Evolutionary conservation across 2,888 invertebrate genomes (phyloP).

Genomic region (Apocheima hispidaria): DNA sequence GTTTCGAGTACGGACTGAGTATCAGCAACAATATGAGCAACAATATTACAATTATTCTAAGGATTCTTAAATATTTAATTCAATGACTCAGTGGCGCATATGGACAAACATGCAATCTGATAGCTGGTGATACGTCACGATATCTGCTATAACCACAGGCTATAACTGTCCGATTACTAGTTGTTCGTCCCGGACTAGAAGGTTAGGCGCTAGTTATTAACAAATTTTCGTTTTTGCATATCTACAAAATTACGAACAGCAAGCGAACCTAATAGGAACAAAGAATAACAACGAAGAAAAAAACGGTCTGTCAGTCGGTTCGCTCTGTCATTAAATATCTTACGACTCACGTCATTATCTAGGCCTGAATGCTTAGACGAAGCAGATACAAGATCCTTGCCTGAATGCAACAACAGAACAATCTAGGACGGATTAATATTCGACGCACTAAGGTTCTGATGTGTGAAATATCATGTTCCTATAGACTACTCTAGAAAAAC

Average conservation of each 20-base stretch:
- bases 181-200: no score
- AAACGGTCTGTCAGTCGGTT: no score
- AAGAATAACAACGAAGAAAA: no score
- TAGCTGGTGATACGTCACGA: neutral
- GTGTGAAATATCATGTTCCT: no score
- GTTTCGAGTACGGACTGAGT: no score
- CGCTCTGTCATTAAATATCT: neutral
- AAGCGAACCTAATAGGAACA: no score
- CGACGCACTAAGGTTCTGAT: neutral
- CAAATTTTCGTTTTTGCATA: no score
- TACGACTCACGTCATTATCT: constrained; percentile 1
- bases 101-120: neutral
- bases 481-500: no score
- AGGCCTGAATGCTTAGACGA: neutral
- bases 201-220: no score
- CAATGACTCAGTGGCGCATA: neutral
- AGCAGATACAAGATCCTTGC: no score
- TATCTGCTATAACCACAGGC: no score
- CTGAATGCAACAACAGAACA: constrained; percentile 2
- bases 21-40: neutral
- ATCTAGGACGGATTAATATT: neutral
- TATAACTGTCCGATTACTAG: neutral
- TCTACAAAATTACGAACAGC: no score
- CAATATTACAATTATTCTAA: neutral
- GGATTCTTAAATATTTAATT: neutral